Conservation (phyloP, 2,797 vertebrate species). For the Otolemur crassicaudatus region DNA sequence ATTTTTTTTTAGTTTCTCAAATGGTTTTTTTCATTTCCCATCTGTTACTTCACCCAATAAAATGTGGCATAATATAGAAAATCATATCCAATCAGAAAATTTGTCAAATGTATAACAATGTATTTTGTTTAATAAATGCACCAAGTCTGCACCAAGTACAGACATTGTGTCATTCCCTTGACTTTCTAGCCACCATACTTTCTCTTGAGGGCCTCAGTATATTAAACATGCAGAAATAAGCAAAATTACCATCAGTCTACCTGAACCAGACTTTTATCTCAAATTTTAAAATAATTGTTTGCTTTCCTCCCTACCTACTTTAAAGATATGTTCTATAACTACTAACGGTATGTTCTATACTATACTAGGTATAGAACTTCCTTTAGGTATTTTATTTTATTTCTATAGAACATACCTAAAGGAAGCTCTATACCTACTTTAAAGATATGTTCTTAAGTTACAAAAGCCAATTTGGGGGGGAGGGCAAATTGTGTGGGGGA, state of each 20-base stretch:
- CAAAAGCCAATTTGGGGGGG: background rate
- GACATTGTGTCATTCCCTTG: background rate
- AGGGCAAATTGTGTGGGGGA: background rate
- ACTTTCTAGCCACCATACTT: background rate
- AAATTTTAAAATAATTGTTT: constrained; percentile 8
- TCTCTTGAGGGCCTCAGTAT: background rate
- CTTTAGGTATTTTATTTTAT: too few species aligned
- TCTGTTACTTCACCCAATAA: background rate
- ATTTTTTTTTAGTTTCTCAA: background rate
- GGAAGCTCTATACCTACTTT: background rate
- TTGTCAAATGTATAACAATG: constrained; percentile 12
- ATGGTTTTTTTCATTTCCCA: background rate
- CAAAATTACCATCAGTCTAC: background rate
- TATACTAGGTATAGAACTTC: too few species aligned
- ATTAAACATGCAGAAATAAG: background rate
- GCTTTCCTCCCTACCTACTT: constrained; percentile 29
- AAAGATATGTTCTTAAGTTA: background rate
- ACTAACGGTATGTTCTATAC: too few species aligned
- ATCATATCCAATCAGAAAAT: constrained; percentile 16
- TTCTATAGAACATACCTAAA: too few species aligned
- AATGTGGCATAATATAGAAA: background rate
- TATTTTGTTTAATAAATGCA: background rate
- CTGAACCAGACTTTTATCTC: background rate
- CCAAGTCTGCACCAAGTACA: background rate
- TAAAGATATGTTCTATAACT: background rate